These are phyloP conservation scores for Neodiprion pinetum DNA, from an alignment of 1,140 invertebrate species.

Conservation along the genomic window DNA sequence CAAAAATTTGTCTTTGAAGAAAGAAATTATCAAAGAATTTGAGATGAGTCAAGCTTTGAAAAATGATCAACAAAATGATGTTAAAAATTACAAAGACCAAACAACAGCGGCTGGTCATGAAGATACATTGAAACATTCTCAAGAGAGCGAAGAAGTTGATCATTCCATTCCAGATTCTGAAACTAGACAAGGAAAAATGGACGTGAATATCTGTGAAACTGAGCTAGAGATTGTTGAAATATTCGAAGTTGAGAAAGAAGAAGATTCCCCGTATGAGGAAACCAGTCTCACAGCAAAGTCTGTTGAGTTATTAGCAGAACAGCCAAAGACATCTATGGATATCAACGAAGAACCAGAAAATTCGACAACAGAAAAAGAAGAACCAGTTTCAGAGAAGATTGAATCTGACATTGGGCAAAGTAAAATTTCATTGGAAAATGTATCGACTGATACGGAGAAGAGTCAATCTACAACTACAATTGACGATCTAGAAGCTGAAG, in stretches of 20 bases:
- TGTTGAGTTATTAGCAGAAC: background rate
- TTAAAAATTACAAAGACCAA: slow-evolving; percentile 28
- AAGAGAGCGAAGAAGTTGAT: slow-evolving; percentile 15
- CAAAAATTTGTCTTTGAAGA: slow-evolving; percentile 53
- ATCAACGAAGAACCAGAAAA: background rate
- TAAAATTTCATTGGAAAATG: slow-evolving; percentile 6
- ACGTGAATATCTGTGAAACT: slow-evolving; percentile 31
- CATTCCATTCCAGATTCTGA: slow-evolving; percentile 7
- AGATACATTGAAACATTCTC: slow-evolving; percentile 15
- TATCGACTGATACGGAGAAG: background rate
- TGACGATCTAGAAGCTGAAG: slow-evolving; percentile 2
- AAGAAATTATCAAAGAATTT: slow-evolving; percentile 59
- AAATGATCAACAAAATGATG: slow-evolving; percentile 36
- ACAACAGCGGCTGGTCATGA: slow-evolving; percentile 8
- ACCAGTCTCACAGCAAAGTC: background rate
- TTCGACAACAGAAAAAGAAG: background rate
- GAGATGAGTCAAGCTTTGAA: slow-evolving; percentile 55
- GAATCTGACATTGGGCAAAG: background rate
- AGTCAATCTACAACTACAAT: background rate
- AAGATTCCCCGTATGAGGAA: slow-evolving; percentile 20
- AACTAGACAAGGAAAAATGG: slow-evolving; percentile 13
- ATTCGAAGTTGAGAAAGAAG: slow-evolving; percentile 48
- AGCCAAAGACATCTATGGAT: slow-evolving; percentile 6
- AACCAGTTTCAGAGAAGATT: slow-evolving; percentile 11
- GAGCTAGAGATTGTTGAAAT: slow-evolving; percentile 56